These are phyloP conservation scores for Alligator mississippiensis DNA, from an alignment of 2,113 vertebrate genomes.

Conservation along the genomic window DNA sequence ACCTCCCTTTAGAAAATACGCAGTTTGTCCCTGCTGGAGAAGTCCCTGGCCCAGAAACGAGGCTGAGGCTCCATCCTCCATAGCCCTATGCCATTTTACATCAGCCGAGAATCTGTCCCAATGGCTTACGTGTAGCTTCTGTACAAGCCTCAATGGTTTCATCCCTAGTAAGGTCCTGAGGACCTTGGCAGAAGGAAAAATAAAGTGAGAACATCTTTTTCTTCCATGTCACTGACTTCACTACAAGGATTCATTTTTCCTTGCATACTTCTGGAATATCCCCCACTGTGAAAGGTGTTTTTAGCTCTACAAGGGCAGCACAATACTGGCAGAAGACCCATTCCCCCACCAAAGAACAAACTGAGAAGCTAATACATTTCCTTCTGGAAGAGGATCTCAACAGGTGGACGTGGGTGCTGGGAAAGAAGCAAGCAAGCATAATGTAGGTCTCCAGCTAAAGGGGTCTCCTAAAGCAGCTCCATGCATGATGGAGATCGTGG, in stretches of 20 bases:
- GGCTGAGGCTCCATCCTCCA: neutral
- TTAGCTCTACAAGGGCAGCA: neutral
- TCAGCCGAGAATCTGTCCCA: constrained; percentile 62
- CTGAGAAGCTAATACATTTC: neutral
- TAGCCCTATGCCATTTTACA: constrained; percentile 8
- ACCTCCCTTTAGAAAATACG: neutral
- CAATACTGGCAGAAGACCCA: neutral
- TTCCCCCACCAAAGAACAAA: accelerated
- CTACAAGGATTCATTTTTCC: accelerated
- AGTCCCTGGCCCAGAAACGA: neutral
- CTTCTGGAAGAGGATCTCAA: neutral
- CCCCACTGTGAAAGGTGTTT: neutral
- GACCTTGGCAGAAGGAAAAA: neutral
- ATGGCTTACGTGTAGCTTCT: neutral
- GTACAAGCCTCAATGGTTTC: constrained; percentile 24
- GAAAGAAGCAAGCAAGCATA: neutral
- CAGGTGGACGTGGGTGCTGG: neutral
- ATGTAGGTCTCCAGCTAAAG: neutral
- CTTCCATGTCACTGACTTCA: no score
- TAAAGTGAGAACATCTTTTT: neutral
- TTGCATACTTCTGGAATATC: accelerated
- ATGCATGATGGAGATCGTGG: neutral
- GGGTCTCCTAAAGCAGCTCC: neutral
- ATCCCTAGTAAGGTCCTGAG: neutral
- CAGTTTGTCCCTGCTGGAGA: neutral